Evolutionary conservation across 2,888 invertebrate species (phyloP).

Genomic region (Cephus pulcher): DNA sequence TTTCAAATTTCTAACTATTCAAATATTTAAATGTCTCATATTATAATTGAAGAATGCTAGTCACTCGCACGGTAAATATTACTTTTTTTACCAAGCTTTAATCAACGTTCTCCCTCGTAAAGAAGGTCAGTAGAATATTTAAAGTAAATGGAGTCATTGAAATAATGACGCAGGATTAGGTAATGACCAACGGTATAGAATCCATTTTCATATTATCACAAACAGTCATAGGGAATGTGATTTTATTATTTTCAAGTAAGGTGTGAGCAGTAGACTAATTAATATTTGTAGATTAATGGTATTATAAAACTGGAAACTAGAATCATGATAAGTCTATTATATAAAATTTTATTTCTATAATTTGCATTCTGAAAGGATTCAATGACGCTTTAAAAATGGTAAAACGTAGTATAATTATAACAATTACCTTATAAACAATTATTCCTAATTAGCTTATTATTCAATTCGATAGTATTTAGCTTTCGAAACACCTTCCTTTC

Average conservation of each 20-base stretch:
- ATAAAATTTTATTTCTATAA: neutral
- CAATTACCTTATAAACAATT: neutral
- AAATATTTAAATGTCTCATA: neutral
- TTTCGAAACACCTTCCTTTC: neutral
- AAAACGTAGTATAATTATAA: neutral
- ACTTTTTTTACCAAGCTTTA: neutral
- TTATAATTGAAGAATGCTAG: neutral
- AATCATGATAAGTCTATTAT: neutral
- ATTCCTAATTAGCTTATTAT: neutral
- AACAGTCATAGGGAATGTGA: neutral
- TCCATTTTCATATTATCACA: neutral
- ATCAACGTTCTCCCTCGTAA: neutral
- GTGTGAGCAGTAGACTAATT: neutral
- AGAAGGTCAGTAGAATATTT: neutral
- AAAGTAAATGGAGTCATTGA: neutral
- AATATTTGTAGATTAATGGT: neutral
- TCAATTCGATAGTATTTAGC: neutral
- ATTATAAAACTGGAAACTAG: neutral
- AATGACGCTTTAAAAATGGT: neutral
- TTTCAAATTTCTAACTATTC: neutral
- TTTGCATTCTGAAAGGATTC: neutral
- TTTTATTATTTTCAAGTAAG: slow-evolving; percentile 1
- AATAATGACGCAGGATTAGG: neutral
- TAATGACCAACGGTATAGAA: neutral
- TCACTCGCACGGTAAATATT: neutral